Evolutionary conservation across 2,113 vertebrate genomes (phyloP).

Genomic region (Castor canadensis): DNA sequence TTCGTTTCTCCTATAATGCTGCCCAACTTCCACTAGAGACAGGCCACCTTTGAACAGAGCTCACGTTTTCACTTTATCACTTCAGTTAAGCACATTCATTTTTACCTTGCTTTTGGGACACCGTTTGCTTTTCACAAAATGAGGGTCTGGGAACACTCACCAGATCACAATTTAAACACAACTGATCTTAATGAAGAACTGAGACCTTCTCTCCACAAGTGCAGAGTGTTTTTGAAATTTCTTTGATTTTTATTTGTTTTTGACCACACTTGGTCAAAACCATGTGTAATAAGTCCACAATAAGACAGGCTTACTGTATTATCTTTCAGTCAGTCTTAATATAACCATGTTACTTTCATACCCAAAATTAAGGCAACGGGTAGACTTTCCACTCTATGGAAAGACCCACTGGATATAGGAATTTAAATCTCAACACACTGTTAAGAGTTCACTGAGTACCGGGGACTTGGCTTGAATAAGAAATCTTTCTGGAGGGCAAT

Average conservation of each 20-base stretch:
- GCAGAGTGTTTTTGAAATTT: neutral
- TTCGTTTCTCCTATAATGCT: neutral
- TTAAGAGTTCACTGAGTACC: neutral
- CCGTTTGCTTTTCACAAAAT: no score
- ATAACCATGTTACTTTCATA: neutral
- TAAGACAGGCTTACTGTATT: neutral
- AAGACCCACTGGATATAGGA: no score
- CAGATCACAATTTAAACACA: no score
- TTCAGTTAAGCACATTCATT: no score
- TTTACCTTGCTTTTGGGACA: no score
- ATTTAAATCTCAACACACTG: neutral
- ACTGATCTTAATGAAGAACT: no score
- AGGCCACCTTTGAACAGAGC: no score
- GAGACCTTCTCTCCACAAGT: no score
- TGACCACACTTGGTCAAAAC: no score
- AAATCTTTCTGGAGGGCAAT: neutral
- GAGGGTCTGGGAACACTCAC: no score
- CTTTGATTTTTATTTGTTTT: neutral
- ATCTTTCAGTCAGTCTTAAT: conserved; percentile 17
- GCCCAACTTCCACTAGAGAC: no score
- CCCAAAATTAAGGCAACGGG: neutral
- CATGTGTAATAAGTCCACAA: neutral
- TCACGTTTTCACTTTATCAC: no score
- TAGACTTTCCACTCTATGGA: neutral
- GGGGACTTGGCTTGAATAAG: neutral